phyloP scores from a whole-genome alignment of 2,888 invertebrate genomes.

The Lepidonotus clava region DNA sequence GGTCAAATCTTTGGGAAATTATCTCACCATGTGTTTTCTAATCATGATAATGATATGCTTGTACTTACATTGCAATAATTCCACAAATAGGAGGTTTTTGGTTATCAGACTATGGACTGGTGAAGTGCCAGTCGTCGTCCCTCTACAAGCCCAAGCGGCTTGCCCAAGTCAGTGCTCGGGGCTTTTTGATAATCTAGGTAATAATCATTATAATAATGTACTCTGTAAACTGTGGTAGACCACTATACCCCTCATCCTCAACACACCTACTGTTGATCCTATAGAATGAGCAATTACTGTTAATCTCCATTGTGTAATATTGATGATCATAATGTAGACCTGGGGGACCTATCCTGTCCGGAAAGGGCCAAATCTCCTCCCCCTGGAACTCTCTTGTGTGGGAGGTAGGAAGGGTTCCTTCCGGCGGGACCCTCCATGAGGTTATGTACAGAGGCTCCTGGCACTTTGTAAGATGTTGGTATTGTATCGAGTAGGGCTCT shows the following conservation, averaged over 20 bases:
- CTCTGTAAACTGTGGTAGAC: no score
- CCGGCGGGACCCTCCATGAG: background rate
- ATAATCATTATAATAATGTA: no score
- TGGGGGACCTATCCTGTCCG: background rate
- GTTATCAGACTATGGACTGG: no score
- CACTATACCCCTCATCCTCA: background rate
- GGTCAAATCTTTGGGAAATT: background rate
- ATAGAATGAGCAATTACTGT: slow-evolving; percentile 30
- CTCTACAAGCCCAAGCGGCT: no score
- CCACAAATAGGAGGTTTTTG: slow-evolving; percentile 13
- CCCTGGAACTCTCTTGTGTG: background rate
- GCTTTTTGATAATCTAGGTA: no score
- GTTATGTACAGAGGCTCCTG: slow-evolving; percentile 5
- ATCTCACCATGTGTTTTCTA: background rate
- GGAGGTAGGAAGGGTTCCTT: background rate
- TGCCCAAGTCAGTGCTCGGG: no score
- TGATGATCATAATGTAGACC: slow-evolving; percentile 9
- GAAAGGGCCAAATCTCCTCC: background rate
- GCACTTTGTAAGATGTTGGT: slow-evolving; percentile 8
- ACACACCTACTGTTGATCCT: slow-evolving; percentile 26
- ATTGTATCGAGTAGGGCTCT: slow-evolving; percentile 41
- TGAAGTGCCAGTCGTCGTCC: no score
- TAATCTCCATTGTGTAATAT: slow-evolving; percentile 22
- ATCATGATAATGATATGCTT: background rate
- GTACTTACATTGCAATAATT: background rate